Evolutionary conservation across 2,888 invertebrate species (phyloP), one percentile per base, ranked within the genome.

Genomic region (Seira ritae): DNA sequence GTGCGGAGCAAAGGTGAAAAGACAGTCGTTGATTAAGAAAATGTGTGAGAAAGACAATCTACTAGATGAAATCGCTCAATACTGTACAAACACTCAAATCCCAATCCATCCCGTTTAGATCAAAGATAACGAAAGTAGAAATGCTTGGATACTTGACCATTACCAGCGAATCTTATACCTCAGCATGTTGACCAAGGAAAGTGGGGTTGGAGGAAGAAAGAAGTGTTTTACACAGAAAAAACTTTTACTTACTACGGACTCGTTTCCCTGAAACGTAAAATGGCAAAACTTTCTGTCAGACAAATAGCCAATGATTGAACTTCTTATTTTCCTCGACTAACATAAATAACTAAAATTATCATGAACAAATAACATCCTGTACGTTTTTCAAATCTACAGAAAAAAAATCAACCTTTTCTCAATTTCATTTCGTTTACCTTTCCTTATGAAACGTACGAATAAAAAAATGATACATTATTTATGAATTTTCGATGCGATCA

Each of bases 231-330:
- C 37, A 67, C 55, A 69, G 73, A 72, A 80, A 31, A 80, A 80
- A 74, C 73, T 80, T 73, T 80, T 80, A 80, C 94, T 94, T 93
- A 94, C 94, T 92, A 94, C 92, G 90, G 92, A 93, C 90, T 93
- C 93, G 92, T 93, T 92, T 90, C 92, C 93, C 94, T 94, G 93
- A 91, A 93, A 93, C 91, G 90, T 89, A 90, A 90, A 67, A 74
- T 37, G 85, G 73, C 70, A 60, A 86, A 84, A 84, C 76, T 82
- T 76, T 80, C 76, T 82, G 72, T 80, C 73, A 78, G 78, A 31
- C 31, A 31, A 31, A 31, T 8, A 31, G 31, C 8, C n/a, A 31
- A 31, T 31, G 31, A 31, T 31, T 31, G 31, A 31, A 31, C 31
- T 31, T 31, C 8, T 31, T 31, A 31, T 31, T 31, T n/a, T 31